Evolutionary conservation across 1,140 invertebrate genomes (phyloP), one percentile per base, ranked within the genome.

Genomic region (Pissodes strobi): DNA sequence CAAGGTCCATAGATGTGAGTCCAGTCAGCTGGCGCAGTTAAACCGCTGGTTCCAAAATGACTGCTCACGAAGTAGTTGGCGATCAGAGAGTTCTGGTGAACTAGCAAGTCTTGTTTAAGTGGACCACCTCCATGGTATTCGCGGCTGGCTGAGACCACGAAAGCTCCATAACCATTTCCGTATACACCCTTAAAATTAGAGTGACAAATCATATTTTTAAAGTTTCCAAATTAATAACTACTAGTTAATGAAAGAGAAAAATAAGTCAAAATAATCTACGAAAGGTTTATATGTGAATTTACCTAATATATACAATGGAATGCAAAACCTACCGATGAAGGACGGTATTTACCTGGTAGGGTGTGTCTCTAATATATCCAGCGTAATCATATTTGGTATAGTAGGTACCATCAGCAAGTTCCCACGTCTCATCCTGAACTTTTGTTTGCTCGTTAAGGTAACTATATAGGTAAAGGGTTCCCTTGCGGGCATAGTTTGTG

Each of bases 381-480:
- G 56, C 41, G n/a, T 46, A 59, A 17, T 59, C 56, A 22, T 59
- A 59, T 19, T 59, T 59, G 12, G 56, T 59, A 27, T 59, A 59
- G 10, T 59, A 59, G n/a, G 41, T 59, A 5, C 56, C 56, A 48
- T 59, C 56, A 21, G 56, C 15, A 39, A 59, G 23, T 27, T 30
- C 23, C 56, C 56, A 59, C 12, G 56, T 59, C 34, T 59, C 56
- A 21, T 59, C 56, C 48, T 59, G 56, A 12, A 59, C 13, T 27
- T 59, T 59, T 4, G 56, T 59, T 48, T 59, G 56, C 2, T 9
- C 9, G 25, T 48, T 59, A 8, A 59, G 17, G 17, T 59, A 59
- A 8, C 23, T 19, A 19, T 46, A 59, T n/a, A 48, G 9, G 17
- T 59, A 59, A 17, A 59, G 27, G 12, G 39, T 46, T 19, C 41